Percentiles rank a stretch among this genome's conserved stretches.
Evolutionary conservation across 2,113 vertebrate genomes (phyloP).

Genomic region (Salvelinus alpinus): DNA sequence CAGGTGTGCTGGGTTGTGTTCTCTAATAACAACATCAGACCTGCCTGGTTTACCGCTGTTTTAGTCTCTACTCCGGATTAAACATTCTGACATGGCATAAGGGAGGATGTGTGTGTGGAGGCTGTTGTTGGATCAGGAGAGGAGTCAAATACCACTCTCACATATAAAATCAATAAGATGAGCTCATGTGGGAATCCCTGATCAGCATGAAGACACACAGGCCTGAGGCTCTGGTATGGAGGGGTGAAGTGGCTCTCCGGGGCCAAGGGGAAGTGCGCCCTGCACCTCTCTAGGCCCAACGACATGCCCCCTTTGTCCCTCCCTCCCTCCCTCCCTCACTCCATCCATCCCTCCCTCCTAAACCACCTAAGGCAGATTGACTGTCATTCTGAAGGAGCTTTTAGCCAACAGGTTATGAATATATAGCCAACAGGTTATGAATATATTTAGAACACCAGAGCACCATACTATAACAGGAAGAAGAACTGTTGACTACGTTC

Average conservation of each 20-base stretch:
- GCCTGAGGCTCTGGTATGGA: conserved; percentile 14
- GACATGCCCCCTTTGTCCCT: neutral
- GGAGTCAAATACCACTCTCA: neutral
- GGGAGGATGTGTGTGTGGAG: neutral
- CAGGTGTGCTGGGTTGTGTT: neutral
- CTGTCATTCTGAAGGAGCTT: neutral
- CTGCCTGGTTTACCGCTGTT: neutral
- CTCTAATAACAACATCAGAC: neutral
- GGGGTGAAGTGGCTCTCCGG: conserved; percentile 31
- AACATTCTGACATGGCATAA: neutral
- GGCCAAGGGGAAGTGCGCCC: neutral
- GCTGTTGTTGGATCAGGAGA: neutral
- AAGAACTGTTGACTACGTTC: neutral
- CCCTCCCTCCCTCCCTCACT: no score
- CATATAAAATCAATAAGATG: neutral
- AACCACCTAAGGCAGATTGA: neutral
- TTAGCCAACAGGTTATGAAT: neutral
- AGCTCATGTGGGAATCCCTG: conserved; percentile 1
- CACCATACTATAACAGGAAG: no score
- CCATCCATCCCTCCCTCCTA: neutral
- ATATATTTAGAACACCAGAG: neutral
- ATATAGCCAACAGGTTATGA: neutral
- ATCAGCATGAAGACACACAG: conserved; percentile 1
- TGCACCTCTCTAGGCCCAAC: neutral
- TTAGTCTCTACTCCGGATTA: neutral